Evolutionary conservation across 2,797 vertebrate genomes (phyloP), one percentile per base, ranked within the genome.

Genomic region (Sus cebifrons): DNA sequence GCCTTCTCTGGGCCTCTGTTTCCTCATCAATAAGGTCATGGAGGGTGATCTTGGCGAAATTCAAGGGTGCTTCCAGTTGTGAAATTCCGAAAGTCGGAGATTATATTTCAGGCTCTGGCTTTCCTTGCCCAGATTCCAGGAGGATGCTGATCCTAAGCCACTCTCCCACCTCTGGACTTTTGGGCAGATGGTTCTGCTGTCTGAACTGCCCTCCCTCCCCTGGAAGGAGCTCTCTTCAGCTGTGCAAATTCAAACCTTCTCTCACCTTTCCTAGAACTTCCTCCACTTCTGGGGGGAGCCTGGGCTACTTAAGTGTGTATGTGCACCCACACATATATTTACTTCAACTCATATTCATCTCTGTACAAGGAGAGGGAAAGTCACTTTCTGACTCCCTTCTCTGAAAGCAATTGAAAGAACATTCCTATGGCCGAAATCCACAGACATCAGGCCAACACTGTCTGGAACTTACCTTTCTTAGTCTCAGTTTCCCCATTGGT

Each of bases 401-500:
- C 52, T 4, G 21, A 1, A 91, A 95, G 60, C 23, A 15, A 13
- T 27, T 95, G 56, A 78, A 86, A 91, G 36, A 23, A 96, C 21
- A 83, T 36, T 52, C 23, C 8, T 62, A 36, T 75, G 56, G 84
- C 29, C 17, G 36, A 92, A 95, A 81, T 77, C 60, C 56, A 67
- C 6, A 84, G 70, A 64, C n/a, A 94, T 67, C 27, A 83, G 74
- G 75, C 62, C 12, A 3, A 62, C n/a, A 49, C 17, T 18, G 6
- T 16, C 3, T 71, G 36, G 52, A 25, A 74, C 60, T 92, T 89
- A 36, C 21, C 7, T 62, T 89, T 86, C 94, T 90, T 91, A 86
- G 29, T 58, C 70, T 94, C n/a, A 21, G n/a, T 89, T 92, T 93
- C 54, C 25, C 58, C 70, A 70, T 62, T 68, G 93, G 18, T 73